Base-by-base conservation (phyloP, 2,888 invertebrate species). In the Platynereis dumerilii region DNA sequence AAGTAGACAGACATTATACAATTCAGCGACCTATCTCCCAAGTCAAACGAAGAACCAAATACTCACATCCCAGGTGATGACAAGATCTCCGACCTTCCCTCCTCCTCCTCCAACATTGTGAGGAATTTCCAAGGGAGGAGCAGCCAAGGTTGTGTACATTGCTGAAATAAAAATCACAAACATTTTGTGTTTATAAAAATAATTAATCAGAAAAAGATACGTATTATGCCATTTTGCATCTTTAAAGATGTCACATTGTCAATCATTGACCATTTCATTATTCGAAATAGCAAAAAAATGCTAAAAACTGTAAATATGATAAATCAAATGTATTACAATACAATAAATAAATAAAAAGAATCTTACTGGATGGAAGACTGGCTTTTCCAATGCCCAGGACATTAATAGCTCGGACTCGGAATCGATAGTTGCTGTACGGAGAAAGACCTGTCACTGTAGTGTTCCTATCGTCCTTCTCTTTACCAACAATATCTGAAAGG, bases 31-130 rank as follows among this genome's bases (percentile, higher is more conserved):
- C n/a, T n/a, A n/a, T n/a, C n/a, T n/a, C n/a, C n/a, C n/a, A n/a
- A n/a, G n/a, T n/a, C n/a, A n/a, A n/a, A n/a, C n/a, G n/a, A n/a
- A n/a, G n/a, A n/a, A n/a, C n/a, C n/a, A 34, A 7, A 34, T 34
- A 34, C 34, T 73, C 74, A 78, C 79, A 60, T 75, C 72, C 83
- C 83, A 83, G 3, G 90, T 92, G 60, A 98, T 93, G 0, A 93
- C 92, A 2, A 98, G 88, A 80, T 95, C 95, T 7, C 96, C 96
- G 69, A 94, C 93, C 84, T 96, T 96, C 15, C 96, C 96, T 53
- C 96, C 96, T 2, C 97, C 97, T 0, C 97, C 96, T 20, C 92
- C 89, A 45, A 98, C 88, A 76, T 92, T 91, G 3, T 86, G 81
- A 1, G 96, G 96, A 5, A 91, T 88, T 75, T 89, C 89, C 72